Base-by-base conservation (phyloP, 1,140 invertebrate species). In the Lordiphosa stackelbergi region DNA sequence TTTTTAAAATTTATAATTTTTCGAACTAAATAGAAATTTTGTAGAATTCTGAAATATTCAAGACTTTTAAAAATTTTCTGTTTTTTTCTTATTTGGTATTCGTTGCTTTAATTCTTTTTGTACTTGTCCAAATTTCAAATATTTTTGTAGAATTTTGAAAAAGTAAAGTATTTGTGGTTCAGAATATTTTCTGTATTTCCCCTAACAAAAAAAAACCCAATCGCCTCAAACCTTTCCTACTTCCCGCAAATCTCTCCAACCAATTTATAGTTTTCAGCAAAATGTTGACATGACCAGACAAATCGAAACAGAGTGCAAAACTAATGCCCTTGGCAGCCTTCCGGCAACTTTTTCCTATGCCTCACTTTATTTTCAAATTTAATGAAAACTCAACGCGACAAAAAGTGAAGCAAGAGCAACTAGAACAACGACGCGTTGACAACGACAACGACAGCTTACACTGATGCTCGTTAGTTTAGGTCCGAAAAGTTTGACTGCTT, bases 401-500 rank as follows among this genome's bases (percentile, higher is more conserved):
- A 28, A 54, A 12, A 43, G 13, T 52, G 34, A 40, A 11, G 35
- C 11, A 37, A 34, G 24, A 34, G 24, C 42, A 13, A n/a, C 52
- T 40, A 38, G 24, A 37, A 42, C 37, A 49, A 57, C 41, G 36
- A 37, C 41, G 49, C 42, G 43, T 9, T 35, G 19, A 59, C 47
- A 22, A 55, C 53, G 65, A 48, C 53, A 61, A 47, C 41, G 66
- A 69, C 66, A 69, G 58, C 75, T 69, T 83, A 75, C 75, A 83
- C 77, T 79, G 77, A 69, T 62, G 77, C 59, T 81, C 66, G 77
- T 79, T 81, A 65, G 62, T 74, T 74, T 65, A 63, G 55, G 37
- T 54, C 45, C 53, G 55, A 66, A 77, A 77, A 69, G 65, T 66
- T 77, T 77, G 36, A 38, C 55, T 37, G 45, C 53, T 42, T 22